Evolutionary conservation across 2,113 vertebrate genomes (phyloP).

Genomic region (Mesocricetus auratus): DNA sequence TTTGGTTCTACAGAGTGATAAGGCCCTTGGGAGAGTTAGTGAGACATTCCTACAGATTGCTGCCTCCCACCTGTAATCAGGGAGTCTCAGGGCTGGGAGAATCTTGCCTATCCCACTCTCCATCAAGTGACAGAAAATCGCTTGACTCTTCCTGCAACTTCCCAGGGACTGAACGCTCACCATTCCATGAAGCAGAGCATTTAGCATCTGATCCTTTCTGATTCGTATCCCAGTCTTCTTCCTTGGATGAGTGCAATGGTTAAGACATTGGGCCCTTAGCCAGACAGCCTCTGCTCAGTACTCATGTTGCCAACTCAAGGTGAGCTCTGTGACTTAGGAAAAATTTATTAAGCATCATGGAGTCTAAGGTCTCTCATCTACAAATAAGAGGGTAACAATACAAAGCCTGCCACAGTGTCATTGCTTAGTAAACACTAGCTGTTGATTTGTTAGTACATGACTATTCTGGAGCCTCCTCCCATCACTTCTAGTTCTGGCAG

Average conservation of each 20-base stretch:
- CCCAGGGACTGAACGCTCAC: neutral
- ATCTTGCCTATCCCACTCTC: constrained; percentile 8
- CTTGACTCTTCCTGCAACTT: constrained; percentile 3
- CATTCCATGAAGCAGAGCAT: neutral
- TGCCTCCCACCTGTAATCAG: constrained; percentile 51
- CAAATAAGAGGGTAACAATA: constrained; percentile 23
- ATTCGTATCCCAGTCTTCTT: neutral
- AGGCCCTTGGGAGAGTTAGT: neutral
- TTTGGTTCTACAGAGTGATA: constrained; percentile 51
- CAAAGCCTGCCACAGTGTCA: neutral
- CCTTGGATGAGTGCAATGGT: neutral
- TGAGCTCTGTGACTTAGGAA: neutral
- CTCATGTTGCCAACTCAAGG: neutral
- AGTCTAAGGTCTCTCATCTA: neutral
- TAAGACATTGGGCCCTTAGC: neutral
- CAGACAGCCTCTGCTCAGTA: neutral
- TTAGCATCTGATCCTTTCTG: neutral
- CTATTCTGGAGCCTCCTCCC: neutral
- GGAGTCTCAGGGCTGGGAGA: constrained; percentile 46
- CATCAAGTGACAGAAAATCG: constrained; percentile 13
- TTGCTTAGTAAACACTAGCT: constrained; percentile 6
- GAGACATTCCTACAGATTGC: constrained; percentile 50
- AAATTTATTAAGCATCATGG: neutral
- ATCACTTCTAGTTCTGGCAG: constrained; percentile 22
- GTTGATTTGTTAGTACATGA: neutral